phyloP scores from a whole-genome alignment of 2,113 vertebrate species.

The Muntiacus muntjak region DNA sequence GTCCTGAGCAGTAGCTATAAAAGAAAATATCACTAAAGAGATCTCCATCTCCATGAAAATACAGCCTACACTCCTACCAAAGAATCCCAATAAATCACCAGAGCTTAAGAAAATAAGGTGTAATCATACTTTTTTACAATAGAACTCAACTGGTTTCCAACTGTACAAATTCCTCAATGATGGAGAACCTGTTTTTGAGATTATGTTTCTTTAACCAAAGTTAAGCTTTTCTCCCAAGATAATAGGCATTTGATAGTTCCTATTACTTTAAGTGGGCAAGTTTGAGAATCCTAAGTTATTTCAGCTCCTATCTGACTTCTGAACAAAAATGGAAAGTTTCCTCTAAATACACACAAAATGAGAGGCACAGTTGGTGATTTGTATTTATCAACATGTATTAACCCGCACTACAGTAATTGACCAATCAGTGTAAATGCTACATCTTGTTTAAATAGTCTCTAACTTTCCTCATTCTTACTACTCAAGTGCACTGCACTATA shows the following conservation, averaged over 20 bases:
- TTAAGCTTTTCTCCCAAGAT: neutral
- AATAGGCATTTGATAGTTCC: neutral
- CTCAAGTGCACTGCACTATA: neutral
- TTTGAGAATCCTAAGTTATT: conserved; percentile 8
- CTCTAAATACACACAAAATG: conserved; percentile 69
- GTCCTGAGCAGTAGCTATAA: neutral
- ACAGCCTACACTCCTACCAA: conserved; percentile 54
- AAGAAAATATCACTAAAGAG: conserved; percentile 24
- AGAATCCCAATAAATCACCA: conserved; percentile 62
- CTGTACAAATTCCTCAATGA: neutral
- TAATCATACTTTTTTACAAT: conserved; percentile 18
- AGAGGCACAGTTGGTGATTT: conserved; percentile 64
- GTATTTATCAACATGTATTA: neutral
- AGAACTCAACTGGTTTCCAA: conserved; percentile 58
- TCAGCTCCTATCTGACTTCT: conserved; percentile 59
- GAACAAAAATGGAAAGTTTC: conserved; percentile 59
- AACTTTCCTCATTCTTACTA: neutral
- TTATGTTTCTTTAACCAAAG: conserved; percentile 31
- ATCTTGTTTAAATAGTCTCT: neutral
- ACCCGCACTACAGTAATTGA: neutral
- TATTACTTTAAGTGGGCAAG: neutral
- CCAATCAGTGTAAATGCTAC: neutral
- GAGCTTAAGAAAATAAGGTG: conserved; percentile 39
- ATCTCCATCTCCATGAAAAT: conserved; percentile 57
- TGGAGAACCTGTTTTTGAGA: neutral